Conservation (phyloP, 2,888 invertebrate species). For the Eurytoma adleriae region DNA sequence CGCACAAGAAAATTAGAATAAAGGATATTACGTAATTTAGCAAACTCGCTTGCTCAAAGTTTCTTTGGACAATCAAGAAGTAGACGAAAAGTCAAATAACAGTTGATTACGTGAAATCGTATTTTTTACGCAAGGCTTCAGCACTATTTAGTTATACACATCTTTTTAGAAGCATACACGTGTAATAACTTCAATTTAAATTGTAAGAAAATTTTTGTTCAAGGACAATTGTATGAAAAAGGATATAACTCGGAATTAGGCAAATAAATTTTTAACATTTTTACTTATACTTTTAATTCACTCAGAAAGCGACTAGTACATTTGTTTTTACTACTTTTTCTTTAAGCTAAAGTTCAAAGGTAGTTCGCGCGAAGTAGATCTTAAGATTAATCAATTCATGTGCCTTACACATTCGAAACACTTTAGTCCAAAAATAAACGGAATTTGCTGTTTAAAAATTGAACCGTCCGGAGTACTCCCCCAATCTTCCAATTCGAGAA, state of each 20-base stretch:
- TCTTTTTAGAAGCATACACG: too few relatives aligned
- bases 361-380: background rate
- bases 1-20: too few relatives aligned
- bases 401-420: slow-evolving; percentile 2
- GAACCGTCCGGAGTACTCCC: slow-evolving; percentile 13
- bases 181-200: too few relatives aligned
- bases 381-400: background rate
- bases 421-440: slow-evolving; percentile 18
- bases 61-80: too few relatives aligned
- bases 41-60: too few relatives aligned
- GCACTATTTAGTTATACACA: too few relatives aligned
- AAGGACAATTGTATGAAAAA: background rate
- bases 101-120: too few relatives aligned
- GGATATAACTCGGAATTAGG: background rate
- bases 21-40: too few relatives aligned
- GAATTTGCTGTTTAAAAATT: slow-evolving; percentile 21
- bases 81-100: too few relatives aligned
- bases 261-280: background rate
- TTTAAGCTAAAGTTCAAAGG: slow-evolving; percentile 17
- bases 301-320: too few relatives aligned
- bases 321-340: background rate
- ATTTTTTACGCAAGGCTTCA: too few relatives aligned
- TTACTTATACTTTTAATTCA: background rate
- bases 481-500: background rate
- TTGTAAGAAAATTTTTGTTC: too few relatives aligned